Evolutionary conservation across 2,888 invertebrate genomes (phyloP).

Genomic region (Hesperia comma): DNA sequence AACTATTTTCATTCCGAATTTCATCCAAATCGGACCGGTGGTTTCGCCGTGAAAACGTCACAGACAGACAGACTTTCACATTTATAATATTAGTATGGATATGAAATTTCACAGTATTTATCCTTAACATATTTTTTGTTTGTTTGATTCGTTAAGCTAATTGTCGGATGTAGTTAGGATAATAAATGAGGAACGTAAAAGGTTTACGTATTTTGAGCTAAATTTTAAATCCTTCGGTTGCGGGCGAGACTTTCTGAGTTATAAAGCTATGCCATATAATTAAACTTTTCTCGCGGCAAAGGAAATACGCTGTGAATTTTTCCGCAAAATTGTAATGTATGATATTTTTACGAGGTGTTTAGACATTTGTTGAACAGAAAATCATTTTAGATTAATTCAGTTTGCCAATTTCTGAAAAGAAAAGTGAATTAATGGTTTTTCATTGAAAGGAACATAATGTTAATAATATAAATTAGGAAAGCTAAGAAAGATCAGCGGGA

Average conservation of each 20-base stretch:
- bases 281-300: conserved; percentile 35
- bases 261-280: conserved; percentile 36
- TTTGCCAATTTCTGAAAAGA: conserved; percentile 7
- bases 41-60: no score
- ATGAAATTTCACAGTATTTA: no score
- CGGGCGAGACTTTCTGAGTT: conserved; percentile 28
- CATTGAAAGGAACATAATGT: no score
- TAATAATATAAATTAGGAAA: no score
- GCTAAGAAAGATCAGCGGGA: background rate
- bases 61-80: no score
- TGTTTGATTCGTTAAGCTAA: conserved; percentile 23
- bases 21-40: no score
- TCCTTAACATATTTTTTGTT: background rate
- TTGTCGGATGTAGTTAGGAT: conserved; percentile 27
- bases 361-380: conserved; percentile 26
- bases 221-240: conserved; percentile 35
- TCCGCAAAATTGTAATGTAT: conserved; percentile 26
- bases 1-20: no score
- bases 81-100: no score
- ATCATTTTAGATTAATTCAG: conserved; percentile 23
- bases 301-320: conserved; percentile 31
- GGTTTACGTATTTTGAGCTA: conserved; percentile 32
- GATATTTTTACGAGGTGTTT: conserved; percentile 35
- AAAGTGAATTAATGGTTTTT: conserved; percentile 5
- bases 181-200: conserved; percentile 32